Conservation (phyloP, 2,797 vertebrate species). For the Eospalax fontanierii region DNA sequence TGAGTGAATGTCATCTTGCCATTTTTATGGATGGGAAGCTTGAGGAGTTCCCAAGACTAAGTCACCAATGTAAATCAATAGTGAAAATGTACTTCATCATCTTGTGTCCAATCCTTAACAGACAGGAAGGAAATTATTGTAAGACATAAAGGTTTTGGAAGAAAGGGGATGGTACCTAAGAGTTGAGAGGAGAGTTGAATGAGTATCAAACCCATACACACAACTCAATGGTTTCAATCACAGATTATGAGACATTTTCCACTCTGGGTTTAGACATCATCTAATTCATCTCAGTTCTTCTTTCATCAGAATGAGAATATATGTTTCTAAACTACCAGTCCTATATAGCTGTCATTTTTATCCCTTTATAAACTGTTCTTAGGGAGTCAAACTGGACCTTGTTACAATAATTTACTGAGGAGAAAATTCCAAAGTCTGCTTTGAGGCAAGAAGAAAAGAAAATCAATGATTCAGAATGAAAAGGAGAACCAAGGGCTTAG, state of each 20-base stretch:
- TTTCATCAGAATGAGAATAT: slow-evolving; percentile 2
- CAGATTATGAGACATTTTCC: not conserved
- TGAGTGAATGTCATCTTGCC: not conserved
- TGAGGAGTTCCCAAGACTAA: not conserved
- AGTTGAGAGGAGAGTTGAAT: not conserved
- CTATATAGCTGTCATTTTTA: not conserved
- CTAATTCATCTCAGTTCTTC: not conserved
- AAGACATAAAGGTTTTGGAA: not conserved
- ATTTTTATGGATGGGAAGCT: not conserved
- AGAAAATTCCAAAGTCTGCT: not conserved
- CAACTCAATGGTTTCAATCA: not conserved
- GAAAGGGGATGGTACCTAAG: not conserved
- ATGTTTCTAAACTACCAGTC: not conserved
- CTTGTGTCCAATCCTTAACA: not conserved
- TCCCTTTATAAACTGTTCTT: slow-evolving; percentile 40
- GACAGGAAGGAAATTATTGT: not conserved
- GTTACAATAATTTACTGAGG: not conserved
- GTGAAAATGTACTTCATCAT: not conserved
- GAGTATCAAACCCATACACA: not conserved
- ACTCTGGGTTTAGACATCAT: not conserved
- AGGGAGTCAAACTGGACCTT: not conserved
- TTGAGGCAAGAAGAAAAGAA: slow-evolving; percentile 55
- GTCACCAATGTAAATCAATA: not conserved
- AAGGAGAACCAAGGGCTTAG: not conserved
- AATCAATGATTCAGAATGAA: slow-evolving; percentile 22